Conservation (phyloP, 2,113 vertebrate species). For the Centropus bengalensis region DNA sequence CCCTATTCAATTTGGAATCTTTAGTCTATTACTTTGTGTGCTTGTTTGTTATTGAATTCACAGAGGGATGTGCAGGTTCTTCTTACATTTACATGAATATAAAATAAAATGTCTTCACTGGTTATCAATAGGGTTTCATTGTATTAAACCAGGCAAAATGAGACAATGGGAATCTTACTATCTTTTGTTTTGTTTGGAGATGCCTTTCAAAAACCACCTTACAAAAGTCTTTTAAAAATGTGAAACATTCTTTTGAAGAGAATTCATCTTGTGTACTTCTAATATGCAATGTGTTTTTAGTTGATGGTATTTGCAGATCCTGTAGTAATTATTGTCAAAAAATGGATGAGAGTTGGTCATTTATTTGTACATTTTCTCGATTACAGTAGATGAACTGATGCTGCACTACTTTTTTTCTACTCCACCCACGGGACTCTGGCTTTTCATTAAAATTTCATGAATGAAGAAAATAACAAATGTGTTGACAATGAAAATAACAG, state of each 20-base stretch:
- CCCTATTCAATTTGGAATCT: neutral
- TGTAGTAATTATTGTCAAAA: neutral
- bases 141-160: neutral
- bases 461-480: neutral
- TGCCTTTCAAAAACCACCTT: neutral
- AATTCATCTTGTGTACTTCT: neutral
- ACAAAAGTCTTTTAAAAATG: neutral
- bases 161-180: neutral
- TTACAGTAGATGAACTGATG: neutral
- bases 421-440: neutral
- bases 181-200: neutral
- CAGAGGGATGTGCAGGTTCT: neutral
- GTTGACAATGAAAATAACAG: neutral
- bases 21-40: conserved; percentile 1
- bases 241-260: neutral
- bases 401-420: neutral
- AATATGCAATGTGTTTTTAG: neutral
- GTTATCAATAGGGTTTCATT: neutral
- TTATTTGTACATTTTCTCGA: neutral
- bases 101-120: neutral
- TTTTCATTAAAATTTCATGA: neutral
- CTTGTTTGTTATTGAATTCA: conserved; percentile 15
- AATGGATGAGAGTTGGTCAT: neutral
- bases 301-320: neutral
- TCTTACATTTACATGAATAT: neutral